Evolutionary conservation across 2,888 invertebrate genomes (phyloP), one percentile per base, ranked within the genome.

Genomic region (Melipona beecheii): DNA sequence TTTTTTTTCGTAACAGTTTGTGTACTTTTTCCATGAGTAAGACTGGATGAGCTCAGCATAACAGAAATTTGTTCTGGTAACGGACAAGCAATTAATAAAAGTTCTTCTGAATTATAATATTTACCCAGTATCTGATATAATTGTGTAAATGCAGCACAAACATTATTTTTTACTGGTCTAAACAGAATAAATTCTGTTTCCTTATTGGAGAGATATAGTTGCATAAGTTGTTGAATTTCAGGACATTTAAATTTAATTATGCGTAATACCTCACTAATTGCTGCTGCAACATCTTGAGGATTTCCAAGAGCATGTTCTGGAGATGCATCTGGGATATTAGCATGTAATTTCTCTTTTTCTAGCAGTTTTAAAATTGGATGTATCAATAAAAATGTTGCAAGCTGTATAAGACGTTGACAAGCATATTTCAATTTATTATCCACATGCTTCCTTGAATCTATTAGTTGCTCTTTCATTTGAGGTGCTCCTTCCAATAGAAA

Each of bases 151-250:
- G 97, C 96, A 70, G 97, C 98, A 11, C 98, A 97, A 0, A 99
- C 97, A 91, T 98, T 98, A 93, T 98, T 98, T 96, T 97, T 97
- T 71, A 99, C 98, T 2, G 99, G 99, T 78, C 98, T 96, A 91
- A 99, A 99, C 17, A 99, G 96, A 91, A 99, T 99, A 91, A 98
- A 98, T 94, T 99, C 99, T 0, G 99, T 99, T 94, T 99, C 99
- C 88, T 97, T 96, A 94, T 99, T 99, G 21, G 99, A 98, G 75
- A 99, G 95, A 94, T 99, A 99, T 1, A 99, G 96, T 87, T 98
- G 97, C 98, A 99, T 98, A 21, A 98, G 97, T 6, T 97, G 96
- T 93, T 98, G 98, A 24, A 99, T 95, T 11, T 96, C 95, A 0
- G 98, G 97, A 56, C 99, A 95, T 89, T 97, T 97, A 0, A 96